phyloP scores from a whole-genome alignment of 2,888 invertebrate genomes.

The Pristionchus fissidentatus region DNA sequence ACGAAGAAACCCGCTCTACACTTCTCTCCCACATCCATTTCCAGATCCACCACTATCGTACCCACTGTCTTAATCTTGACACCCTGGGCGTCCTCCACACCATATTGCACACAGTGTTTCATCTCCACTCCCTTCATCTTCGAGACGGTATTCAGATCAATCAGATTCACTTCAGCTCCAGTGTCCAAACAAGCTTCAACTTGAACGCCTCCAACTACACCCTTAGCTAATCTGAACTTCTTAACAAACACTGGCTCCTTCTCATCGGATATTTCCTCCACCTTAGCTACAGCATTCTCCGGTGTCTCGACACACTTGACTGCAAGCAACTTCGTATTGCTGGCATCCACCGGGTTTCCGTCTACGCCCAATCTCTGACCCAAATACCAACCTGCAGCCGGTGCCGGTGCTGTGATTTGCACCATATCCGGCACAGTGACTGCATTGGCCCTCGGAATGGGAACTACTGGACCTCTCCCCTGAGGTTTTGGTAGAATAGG shows the following conservation, averaged over 20 bases:
- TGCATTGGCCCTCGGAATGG: neutral
- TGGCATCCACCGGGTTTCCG: neutral
- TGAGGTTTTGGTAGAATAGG: neutral
- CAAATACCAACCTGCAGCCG: neutral
- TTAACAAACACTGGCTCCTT: neutral
- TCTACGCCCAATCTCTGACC: neutral
- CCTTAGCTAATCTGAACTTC: neutral
- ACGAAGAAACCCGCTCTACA: neutral
- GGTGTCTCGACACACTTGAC: neutral
- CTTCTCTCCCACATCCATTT: neutral
- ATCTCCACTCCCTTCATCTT: neutral
- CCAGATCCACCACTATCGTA: neutral
- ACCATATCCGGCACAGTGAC: neutral
- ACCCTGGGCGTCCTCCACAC: neutral
- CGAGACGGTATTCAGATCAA: neutral
- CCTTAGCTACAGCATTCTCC: neutral
- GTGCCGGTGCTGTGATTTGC: neutral
- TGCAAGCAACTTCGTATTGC: neutral
- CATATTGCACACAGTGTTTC: neutral
- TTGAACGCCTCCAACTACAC: neutral
- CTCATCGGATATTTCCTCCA: too few species aligned
- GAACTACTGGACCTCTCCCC: neutral
- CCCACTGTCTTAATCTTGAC: neutral
- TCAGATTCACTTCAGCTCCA: neutral
- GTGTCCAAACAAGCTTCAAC: constrained; percentile 10